These are phyloP conservation scores for Cromileptes altivelis DNA, from an alignment of 2,113 vertebrate species.

Conservation along the genomic window DNA sequence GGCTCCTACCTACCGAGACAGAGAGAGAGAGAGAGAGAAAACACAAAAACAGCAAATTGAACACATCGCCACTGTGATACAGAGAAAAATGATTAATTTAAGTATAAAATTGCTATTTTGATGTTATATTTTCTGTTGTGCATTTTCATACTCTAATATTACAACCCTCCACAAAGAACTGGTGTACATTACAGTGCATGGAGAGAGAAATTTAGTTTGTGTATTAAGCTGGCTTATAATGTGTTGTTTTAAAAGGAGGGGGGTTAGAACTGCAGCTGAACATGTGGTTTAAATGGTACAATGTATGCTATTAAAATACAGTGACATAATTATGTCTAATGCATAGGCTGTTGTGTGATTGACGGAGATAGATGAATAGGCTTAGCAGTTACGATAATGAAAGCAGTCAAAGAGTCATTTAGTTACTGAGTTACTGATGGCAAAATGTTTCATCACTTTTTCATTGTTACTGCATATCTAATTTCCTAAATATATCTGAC, in stretches of 20 bases:
- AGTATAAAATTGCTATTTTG: slow-evolving; percentile 86
- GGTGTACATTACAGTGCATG: slow-evolving; percentile 54
- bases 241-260: slow-evolving; percentile 33
- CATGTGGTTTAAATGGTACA: slow-evolving; percentile 30
- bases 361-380: slow-evolving; percentile 40
- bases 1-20: slow-evolving; percentile 77
- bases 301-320: slow-evolving; percentile 46
- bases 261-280: slow-evolving; percentile 22
- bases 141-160: slow-evolving; percentile 73
- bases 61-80: slow-evolving; percentile 81
- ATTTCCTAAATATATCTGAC: neutral
- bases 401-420: slow-evolving; percentile 26
- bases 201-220: slow-evolving; percentile 67
- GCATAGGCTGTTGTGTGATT: slow-evolving; percentile 39
- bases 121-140: slow-evolving; percentile 78
- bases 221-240: slow-evolving; percentile 40
- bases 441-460: slow-evolving; percentile 28
- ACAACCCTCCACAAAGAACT: slow-evolving; percentile 63
- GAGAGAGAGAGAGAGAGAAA: slow-evolving; percentile 50
- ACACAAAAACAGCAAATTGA: slow-evolving; percentile 84
- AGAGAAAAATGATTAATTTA: slow-evolving; percentile 85
- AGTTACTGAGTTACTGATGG: slow-evolving; percentile 21
- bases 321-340: slow-evolving; percentile 48
- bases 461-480: neutral
- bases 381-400: slow-evolving; percentile 27